These are phyloP conservation scores for Brachylomia viminalis DNA, from an alignment of 2,888 invertebrate genomes.

Conservation along the genomic window DNA sequence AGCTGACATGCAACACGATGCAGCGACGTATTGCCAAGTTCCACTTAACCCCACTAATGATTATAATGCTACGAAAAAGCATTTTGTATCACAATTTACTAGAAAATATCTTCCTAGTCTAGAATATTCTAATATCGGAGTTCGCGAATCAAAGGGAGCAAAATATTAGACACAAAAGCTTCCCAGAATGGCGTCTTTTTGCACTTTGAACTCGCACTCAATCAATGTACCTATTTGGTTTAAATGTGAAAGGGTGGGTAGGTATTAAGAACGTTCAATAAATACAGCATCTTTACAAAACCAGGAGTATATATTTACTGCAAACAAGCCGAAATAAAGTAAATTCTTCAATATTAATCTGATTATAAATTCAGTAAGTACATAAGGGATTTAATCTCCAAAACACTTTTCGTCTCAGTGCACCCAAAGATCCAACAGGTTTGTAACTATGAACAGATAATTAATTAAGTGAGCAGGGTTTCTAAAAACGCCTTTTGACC, in stretches of 20 bases:
- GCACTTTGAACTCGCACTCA: background rate
- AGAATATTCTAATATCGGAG: background rate
- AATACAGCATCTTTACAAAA: background rate
- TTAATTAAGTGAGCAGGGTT: background rate
- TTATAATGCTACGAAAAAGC: background rate
- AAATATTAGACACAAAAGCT: background rate
- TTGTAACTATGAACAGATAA: background rate
- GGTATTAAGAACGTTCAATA: background rate
- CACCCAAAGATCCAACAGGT: background rate
- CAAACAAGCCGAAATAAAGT: background rate
- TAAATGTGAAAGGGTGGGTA: background rate
- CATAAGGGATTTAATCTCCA: background rate
- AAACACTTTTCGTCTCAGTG: background rate
- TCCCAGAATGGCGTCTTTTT: background rate
- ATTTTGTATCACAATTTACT: conserved; percentile 2
- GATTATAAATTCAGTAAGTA: background rate
- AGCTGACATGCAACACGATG: background rate
- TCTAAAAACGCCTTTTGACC: background rate
- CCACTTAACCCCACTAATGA: background rate
- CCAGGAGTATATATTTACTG: background rate
- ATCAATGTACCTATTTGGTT: background rate
- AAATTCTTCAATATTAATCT: background rate
- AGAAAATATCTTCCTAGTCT: background rate
- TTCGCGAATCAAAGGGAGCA: background rate
- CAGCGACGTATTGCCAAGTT: background rate